A percentile compares a stretch with the other conserved stretches of the same genome.
phyloP scores from a whole-genome alignment of 2,888 invertebrate genomes.

The Sylvicola cinctus region DNA sequence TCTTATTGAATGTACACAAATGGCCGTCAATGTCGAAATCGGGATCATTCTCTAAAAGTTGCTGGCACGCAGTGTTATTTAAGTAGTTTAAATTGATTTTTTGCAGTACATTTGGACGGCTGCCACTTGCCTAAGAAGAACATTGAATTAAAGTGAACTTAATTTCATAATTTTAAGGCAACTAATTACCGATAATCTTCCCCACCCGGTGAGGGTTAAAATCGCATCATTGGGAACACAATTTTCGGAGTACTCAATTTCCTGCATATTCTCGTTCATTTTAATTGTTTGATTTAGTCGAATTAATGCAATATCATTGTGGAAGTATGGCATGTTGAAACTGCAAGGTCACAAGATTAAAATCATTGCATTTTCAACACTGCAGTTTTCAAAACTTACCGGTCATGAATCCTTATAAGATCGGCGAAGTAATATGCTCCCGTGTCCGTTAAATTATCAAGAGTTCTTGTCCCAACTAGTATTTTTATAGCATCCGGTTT shows the following conservation, averaged over 20 bases:
- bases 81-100: not conserved
- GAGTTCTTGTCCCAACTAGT: too few species aligned
- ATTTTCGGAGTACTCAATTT: conserved; percentile 30
- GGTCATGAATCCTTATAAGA: too few species aligned
- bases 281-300: conserved; percentile 28
- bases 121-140: not conserved
- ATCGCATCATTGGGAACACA: conserved; percentile 27
- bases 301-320: conserved; percentile 40
- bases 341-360: too few species aligned
- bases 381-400: too few species aligned
- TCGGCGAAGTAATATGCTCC: too few species aligned
- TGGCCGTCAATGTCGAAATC: conserved; percentile 27
- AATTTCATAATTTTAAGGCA: not conserved
- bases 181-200: conserved; percentile 14
- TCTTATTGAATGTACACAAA: conserved; percentile 30
- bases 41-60: conserved; percentile 20
- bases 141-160: too few species aligned
- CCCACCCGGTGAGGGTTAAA: conserved; percentile 32
- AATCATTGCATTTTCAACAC: too few species aligned
- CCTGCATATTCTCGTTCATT: conserved; percentile 26
- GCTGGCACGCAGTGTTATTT: conserved; percentile 26
- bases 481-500: too few species aligned
- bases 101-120: not conserved
- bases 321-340: not conserved
- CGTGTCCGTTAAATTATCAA: too few species aligned